Percentiles rank a stretch among this genome's conserved stretches.
These are phyloP conservation scores for Zaprionus tsacasi DNA, from an alignment of 1,140 invertebrate species.

Conservation along the genomic window DNA sequence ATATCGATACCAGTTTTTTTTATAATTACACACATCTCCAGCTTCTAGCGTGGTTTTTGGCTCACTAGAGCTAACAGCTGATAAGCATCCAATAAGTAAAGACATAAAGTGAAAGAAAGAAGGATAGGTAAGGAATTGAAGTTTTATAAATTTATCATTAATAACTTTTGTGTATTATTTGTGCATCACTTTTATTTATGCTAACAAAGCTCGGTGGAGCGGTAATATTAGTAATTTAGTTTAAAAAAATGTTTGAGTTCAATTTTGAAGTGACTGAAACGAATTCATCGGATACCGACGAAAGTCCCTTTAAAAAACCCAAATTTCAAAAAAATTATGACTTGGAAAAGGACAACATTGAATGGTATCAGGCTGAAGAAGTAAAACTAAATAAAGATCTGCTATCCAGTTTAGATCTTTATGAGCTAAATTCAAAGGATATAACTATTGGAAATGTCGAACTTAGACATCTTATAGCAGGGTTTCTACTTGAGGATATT, in stretches of 20 bases:
- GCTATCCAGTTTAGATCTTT: slow-evolving; percentile 76
- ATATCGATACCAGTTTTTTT: slow-evolving; percentile 28
- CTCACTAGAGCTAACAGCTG: slow-evolving; percentile 4
- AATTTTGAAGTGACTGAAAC: slow-evolving; percentile 85
- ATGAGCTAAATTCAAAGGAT: slow-evolving; percentile 73
- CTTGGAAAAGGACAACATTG: slow-evolving; percentile 32
- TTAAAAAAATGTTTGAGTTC: slow-evolving; percentile 84
- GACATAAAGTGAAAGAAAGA: background rate
- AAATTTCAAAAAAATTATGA: slow-evolving; percentile 1
- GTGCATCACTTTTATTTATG: background rate
- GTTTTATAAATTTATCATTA: background rate
- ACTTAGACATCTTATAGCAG: slow-evolving; percentile 64
- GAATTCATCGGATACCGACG: slow-evolving; percentile 52
- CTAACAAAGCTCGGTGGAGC: background rate
- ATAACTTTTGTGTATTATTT: background rate
- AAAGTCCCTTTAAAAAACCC: slow-evolving; percentile 43
- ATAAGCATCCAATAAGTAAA: background rate
- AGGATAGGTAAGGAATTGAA: too few species aligned
- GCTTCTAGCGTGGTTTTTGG: slow-evolving; percentile 25
- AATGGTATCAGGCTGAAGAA: slow-evolving; percentile 70
- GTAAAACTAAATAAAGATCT: slow-evolving; percentile 40
- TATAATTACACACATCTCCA: background rate
- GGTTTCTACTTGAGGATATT: slow-evolving; percentile 71
- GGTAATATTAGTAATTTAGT: slow-evolving; percentile 13
- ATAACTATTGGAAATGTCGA: slow-evolving; percentile 35